Base-by-base conservation (phyloP, 1,140 invertebrate species). In the Drosophila kikkawai region DNA sequence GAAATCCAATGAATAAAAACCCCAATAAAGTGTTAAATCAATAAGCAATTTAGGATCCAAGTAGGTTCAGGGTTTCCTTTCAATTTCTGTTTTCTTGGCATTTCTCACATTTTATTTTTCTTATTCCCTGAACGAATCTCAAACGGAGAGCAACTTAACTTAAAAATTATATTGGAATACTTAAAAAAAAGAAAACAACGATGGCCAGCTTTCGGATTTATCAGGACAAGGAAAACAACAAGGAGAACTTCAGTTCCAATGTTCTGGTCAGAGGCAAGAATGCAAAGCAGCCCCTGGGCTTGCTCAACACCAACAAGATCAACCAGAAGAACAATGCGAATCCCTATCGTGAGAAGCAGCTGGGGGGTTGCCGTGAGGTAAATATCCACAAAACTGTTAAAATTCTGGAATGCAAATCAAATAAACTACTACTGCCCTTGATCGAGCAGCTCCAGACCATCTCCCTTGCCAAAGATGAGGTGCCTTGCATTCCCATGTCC, bases 381-480 rank as follows among this genome's bases (percentile, higher is more conserved):
- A 70, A 53, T 11, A 85, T 75, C 32, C 37, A 51, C 11, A 70
- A 78, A 41, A 32, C 29, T 1, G 61, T 63, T 65, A 79, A 87
- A 19, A 73, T 79, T 51, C 41, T 51, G 19, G 47, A 45, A n/a
- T 69, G 57, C 58, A 65, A 42, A 76, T 69, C 76, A 1, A 90
- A 68, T n/a, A 77, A 55, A 12, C 32, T 80, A 12, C 32, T 80
- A 26, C 91, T 80, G 44, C 76, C 94, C 29, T 95, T 95, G 63
- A 78, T 80, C 66, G 95, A 95, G 47, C 95, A 95, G 80, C 96
- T 96, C 92, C 94, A 95, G 91, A 94, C 94, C 13, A 96, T 96
- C 79, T 96, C 95, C 75, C 95, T 96, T 11, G 96, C 96, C 65
- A 95, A 96, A 92, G 95, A 96, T 37, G 91, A 93, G 77, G 80